Evolutionary conservation across 2,113 vertebrate genomes (phyloP).

Genomic region (Pionites leucogaster): DNA sequence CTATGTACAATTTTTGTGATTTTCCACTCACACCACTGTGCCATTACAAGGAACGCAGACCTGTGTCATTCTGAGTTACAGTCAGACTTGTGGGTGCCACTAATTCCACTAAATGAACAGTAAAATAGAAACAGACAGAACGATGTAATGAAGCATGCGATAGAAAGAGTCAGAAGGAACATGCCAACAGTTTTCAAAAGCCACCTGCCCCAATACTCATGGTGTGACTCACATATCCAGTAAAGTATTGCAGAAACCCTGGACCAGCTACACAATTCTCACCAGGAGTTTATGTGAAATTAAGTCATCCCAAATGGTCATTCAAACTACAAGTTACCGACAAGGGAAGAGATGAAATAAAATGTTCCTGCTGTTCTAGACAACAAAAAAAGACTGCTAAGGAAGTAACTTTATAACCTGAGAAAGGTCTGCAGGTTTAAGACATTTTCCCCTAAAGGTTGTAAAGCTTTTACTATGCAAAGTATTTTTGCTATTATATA

Average conservation of each 20-base stretch:
- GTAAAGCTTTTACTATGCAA: conserved; percentile 67
- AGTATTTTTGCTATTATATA: conserved; percentile 68
- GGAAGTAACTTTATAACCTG: conserved; percentile 49
- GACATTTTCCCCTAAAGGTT: conserved; percentile 52
- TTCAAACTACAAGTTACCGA: conserved; percentile 6
- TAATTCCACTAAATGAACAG: not conserved
- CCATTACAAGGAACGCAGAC: not conserved
- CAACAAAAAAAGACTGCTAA: conserved; percentile 6
- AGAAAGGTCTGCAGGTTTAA: conserved; percentile 59
- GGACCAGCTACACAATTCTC: not conserved
- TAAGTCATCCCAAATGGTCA: conserved; percentile 6
- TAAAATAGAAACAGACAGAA: not conserved
- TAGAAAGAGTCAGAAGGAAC: not conserved
- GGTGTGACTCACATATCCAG: not conserved
- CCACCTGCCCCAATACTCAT: not conserved
- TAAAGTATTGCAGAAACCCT: not conserved
- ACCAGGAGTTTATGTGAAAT: not conserved
- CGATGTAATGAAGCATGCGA: not conserved
- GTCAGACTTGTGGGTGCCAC: not conserved
- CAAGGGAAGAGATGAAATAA: conserved; percentile 11
- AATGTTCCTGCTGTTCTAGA: conserved; percentile 27
- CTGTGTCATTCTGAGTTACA: not conserved
- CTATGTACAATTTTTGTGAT: not conserved
- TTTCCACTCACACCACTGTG: not conserved
- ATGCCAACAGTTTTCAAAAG: not conserved